Evolutionary conservation across 2,797 vertebrate species (phyloP).

Genomic region (Petrocephalus sullivani): DNA sequence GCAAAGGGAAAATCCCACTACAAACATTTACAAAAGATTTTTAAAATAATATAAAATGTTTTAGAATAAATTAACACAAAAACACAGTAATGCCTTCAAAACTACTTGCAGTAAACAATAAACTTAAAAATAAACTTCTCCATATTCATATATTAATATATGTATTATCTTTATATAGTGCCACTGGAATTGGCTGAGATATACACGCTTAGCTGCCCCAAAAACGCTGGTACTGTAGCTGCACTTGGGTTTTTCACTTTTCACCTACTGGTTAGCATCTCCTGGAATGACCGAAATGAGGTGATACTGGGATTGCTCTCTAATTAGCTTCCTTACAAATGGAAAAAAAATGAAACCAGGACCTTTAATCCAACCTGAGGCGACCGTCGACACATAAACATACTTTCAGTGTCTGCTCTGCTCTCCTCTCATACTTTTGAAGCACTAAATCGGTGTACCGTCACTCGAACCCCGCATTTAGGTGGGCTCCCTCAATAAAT

Average conservation of each 20-base stretch:
- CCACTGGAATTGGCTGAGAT: not conserved
- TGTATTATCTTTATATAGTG: not conserved
- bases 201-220: not conserved
- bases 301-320: not conserved
- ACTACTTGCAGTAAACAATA: not conserved
- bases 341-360: not conserved
- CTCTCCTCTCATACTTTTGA: not conserved
- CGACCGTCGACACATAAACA: not conserved
- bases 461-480: not conserved
- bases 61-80: not conserved
- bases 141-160: not conserved
- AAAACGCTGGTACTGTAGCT: too few relatives aligned
- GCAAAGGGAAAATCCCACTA: not conserved
- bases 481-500: not conserved
- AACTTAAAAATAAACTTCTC: not conserved
- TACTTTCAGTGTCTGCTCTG: not conserved
- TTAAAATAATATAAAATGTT: not conserved
- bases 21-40: not conserved
- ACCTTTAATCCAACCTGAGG: not conserved
- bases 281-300: not conserved
- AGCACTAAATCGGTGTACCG: not conserved
- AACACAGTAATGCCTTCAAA: not conserved
- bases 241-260: not conserved
- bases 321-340: conserved; percentile 1
- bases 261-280: not conserved